A percentile compares a stretch with the other conserved stretches of the same genome.
phyloP scores from a whole-genome alignment of 2,797 vertebrate species.

The Agapornis canus region DNA sequence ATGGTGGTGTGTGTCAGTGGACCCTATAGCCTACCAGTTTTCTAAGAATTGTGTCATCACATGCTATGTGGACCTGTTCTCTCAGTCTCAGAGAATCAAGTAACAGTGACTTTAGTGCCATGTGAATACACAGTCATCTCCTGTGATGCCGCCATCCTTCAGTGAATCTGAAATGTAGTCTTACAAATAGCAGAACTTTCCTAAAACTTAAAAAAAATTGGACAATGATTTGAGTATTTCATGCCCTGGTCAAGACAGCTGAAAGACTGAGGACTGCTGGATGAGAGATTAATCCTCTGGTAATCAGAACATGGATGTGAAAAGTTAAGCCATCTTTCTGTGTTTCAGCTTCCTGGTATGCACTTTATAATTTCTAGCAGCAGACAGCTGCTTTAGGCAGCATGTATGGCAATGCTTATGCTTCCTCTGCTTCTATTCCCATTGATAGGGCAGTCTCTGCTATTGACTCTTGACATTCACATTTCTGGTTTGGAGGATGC shows the following conservation, averaged over 20 bases:
- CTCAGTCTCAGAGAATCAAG: neutral
- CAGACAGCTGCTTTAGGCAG: neutral
- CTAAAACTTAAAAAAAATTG: neutral
- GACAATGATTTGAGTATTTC: neutral
- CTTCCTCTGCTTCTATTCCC: neutral
- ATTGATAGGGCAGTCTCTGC: neutral
- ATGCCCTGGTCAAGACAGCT: neutral
- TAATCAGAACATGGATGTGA: neutral
- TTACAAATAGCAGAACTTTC: neutral
- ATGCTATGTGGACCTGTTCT: neutral
- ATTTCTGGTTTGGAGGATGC: neutral
- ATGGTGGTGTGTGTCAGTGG: neutral
- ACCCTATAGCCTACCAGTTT: neutral
- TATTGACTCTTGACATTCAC: neutral
- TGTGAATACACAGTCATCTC: neutral
- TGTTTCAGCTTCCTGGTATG: neutral
- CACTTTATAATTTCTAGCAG: neutral
- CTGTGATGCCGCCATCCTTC: neutral
- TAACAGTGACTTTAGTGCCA: neutral
- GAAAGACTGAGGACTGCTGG: neutral
- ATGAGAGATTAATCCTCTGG: neutral
- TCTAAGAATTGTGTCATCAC: neutral
- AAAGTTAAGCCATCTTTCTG: neutral
- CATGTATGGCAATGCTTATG: neutral
- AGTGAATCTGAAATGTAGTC: neutral